Base-by-base conservation (phyloP, 2,888 invertebrate species). In the Agriopis marginaria region DNA sequence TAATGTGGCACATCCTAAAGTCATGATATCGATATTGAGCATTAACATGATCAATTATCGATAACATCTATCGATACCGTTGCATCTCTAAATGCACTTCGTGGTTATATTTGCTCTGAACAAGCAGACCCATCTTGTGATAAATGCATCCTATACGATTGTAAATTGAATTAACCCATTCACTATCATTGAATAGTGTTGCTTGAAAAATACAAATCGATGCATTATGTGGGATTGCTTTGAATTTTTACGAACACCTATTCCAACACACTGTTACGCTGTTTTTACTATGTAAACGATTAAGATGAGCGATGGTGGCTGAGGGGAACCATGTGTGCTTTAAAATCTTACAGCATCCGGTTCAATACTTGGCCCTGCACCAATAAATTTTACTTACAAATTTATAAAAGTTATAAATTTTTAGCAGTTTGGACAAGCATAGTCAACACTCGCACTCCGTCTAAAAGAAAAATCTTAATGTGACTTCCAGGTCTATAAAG, bases 131-230 rank as follows among this genome's bases (percentile, higher is more conserved):
- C 72, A 74, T 72, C 70, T 69, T 67, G 72, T 81, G 86, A 86
- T 86, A 88, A 87, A 89, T 87, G 85, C 78, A 79, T 81, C 81
- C 80, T 83, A 85, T 85, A 84, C 84, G 80, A 86, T 83, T 84
- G 84, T 86, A 86, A 87, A 87, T 86, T 83, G 83, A 79, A 82
- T 80, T 86, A 88, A 86, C 86, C 82, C 81, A 85, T 83, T 74
- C 77, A 70, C 32, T 66, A 79, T 79, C 75, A 73, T 80, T 79
- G 79, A 79, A 77, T 77, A 67, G 77, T 77, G 74, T 71, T 72
- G 70, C 77, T 77, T 73, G 71, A 75, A 70, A 61, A 66, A 63
- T 70, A 71, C 65, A 62, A 68, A 69, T 65, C 56, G 63, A 47
- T 32, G 23, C 53, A 54, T 55, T 54, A 17, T 56, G 45, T 63